Conservation (phyloP, 2,113 vertebrate species). For the Stigmatopora nigra region DNA sequence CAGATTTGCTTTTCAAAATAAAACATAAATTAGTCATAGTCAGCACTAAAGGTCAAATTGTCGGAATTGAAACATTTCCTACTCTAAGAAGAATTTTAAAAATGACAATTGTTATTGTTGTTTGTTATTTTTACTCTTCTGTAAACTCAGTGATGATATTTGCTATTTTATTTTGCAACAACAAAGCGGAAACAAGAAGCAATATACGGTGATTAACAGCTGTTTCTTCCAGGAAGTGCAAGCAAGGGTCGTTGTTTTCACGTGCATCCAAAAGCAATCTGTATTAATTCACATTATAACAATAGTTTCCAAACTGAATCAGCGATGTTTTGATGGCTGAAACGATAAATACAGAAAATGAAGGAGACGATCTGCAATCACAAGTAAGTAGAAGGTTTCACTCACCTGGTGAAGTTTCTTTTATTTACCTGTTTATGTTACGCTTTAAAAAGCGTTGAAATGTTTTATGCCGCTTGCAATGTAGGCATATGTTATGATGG, state of each 20-base stretch:
- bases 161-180: background rate
- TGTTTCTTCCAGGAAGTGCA: constrained; percentile 23
- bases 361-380: constrained; percentile 60
- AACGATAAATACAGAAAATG: constrained; percentile 26
- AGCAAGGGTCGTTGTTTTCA: background rate
- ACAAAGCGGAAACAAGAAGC: background rate
- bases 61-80: background rate
- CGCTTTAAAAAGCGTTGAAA: background rate
- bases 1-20: constrained; percentile 37
- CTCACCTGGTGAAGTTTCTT: background rate
- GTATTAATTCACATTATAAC: background rate
- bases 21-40: background rate
- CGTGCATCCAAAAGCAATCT: background rate
- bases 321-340: constrained; percentile 41
- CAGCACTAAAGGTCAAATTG: too few species aligned
- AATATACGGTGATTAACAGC: background rate
- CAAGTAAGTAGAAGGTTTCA: constrained; percentile 51
- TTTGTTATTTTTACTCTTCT: background rate
- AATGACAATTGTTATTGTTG: background rate
- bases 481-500: background rate
- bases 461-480: constrained; percentile 1
- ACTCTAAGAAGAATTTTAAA: too few species aligned
- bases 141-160: background rate
- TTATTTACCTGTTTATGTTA: background rate
- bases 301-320: too few species aligned